Evolutionary conservation across 1,140 invertebrate genomes (phyloP).

Genomic region (Laupala kohalensis): DNA sequence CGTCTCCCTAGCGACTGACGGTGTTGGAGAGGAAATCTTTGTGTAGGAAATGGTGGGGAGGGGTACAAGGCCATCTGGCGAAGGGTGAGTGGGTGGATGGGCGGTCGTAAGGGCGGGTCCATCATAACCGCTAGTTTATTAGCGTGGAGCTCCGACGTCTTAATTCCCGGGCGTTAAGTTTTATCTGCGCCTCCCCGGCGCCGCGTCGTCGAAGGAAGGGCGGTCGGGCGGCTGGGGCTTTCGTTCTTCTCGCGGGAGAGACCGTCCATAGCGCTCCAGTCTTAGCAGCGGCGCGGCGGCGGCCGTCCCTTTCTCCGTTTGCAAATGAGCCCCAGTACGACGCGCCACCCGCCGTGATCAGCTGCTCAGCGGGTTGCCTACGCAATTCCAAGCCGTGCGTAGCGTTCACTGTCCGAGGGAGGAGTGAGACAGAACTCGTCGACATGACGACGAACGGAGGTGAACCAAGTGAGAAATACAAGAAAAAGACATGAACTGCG

Average conservation of each 20-base stretch:
- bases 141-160: neutral
- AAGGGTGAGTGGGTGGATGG: too few species aligned
- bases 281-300: too few species aligned
- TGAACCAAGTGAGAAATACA: neutral
- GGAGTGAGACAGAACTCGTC: neutral
- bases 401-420: neutral
- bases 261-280: too few species aligned
- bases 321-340: neutral
- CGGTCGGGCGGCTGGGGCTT: too few species aligned
- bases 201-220: neutral
- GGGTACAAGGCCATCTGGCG: too few species aligned
- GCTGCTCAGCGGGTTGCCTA: neutral
- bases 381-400: neutral
- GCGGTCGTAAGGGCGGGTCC: neutral
- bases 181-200: neutral
- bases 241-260: too few species aligned
- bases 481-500: neutral
- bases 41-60: too few species aligned
- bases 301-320: neutral
- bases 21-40: too few species aligned
- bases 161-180: neutral
- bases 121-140: neutral
- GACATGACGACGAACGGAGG: neutral
- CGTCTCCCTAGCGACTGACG: too few species aligned
- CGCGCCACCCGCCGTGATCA: neutral